These are phyloP conservation scores for Psilanteris sp. DNA, from an alignment of 1,140 invertebrate genomes.

Conservation along the genomic window DNA sequence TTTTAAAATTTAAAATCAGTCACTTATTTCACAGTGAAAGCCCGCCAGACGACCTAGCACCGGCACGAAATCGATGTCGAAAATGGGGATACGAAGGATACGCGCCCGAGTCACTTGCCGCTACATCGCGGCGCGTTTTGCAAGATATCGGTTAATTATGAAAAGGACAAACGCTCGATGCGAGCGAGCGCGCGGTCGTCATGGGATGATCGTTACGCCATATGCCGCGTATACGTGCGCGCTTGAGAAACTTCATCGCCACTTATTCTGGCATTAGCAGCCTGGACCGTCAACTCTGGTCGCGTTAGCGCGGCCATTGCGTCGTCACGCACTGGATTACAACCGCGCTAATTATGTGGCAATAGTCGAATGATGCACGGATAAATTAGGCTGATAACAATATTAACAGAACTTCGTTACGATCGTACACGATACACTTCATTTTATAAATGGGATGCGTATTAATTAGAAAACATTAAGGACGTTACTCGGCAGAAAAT, in stretches of 20 bases:
- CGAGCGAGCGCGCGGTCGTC: too few species aligned
- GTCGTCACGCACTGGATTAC: slow-evolving; percentile 73
- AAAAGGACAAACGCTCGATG: too few species aligned
- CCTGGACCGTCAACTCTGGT: slow-evolving; percentile 51
- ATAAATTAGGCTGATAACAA: slow-evolving; percentile 58
- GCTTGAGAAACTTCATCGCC: slow-evolving; percentile 43
- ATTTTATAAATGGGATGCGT: slow-evolving; percentile 53
- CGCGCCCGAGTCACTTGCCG: too few species aligned
- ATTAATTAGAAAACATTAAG: slow-evolving; percentile 57
- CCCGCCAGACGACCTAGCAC: too few species aligned
- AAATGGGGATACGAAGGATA: too few species aligned
- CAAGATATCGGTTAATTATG: too few species aligned
- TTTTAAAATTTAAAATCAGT: too few species aligned
- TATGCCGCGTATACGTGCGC: slow-evolving; percentile 9
- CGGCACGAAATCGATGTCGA: too few species aligned
- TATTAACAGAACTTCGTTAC: slow-evolving; percentile 42
- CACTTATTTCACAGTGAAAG: too few species aligned
- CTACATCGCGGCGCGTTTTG: too few species aligned
- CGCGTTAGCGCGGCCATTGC: slow-evolving; percentile 67
- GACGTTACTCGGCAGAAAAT: slow-evolving; percentile 42
- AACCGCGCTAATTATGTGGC: slow-evolving; percentile 74
- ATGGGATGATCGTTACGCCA: slow-evolving; percentile 26
- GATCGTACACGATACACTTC: slow-evolving; percentile 48
- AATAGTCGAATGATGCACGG: slow-evolving; percentile 63
- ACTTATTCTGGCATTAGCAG: slow-evolving; percentile 57